These are phyloP conservation scores for Biston betularia DNA, from an alignment of 2,888 invertebrate species.

Conservation along the genomic window DNA sequence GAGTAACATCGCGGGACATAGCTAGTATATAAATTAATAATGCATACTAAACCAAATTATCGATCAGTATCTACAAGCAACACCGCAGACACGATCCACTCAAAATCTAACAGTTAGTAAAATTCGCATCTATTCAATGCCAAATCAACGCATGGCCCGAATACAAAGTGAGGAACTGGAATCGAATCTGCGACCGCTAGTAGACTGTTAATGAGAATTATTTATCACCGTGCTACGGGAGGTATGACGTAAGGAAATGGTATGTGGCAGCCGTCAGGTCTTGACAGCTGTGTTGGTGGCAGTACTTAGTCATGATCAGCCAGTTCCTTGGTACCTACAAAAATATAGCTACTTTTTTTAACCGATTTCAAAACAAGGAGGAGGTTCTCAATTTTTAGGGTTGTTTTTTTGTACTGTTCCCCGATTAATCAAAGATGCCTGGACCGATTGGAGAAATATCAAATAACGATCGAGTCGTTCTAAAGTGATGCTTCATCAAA, in stretches of 20 bases:
- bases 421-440: no score
- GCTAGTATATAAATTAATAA: no score
- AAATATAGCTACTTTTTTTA: no score
- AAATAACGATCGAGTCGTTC: no score
- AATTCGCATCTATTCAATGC: conserved; percentile 65
- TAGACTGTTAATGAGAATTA: conserved; percentile 69
- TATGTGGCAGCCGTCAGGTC: background rate
- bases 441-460: no score
- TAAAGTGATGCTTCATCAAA: no score
- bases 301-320: no score
- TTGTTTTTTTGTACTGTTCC: no score
- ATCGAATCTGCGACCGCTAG: conserved; percentile 59
- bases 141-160: conserved; percentile 45
- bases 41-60: background rate
- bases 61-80: background rate
- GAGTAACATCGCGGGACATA: no score
- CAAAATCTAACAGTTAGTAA: conserved; percentile 5
- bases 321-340: no score
- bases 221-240: conserved; percentile 55
- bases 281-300: background rate
- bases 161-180: conserved; percentile 62
- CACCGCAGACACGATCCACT: background rate
- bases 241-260: conserved; percentile 16
- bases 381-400: no score
- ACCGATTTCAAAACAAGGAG: no score